Evolutionary conservation across 1,140 invertebrate species (phyloP).

Genomic region (Lanistes nyassanus): DNA sequence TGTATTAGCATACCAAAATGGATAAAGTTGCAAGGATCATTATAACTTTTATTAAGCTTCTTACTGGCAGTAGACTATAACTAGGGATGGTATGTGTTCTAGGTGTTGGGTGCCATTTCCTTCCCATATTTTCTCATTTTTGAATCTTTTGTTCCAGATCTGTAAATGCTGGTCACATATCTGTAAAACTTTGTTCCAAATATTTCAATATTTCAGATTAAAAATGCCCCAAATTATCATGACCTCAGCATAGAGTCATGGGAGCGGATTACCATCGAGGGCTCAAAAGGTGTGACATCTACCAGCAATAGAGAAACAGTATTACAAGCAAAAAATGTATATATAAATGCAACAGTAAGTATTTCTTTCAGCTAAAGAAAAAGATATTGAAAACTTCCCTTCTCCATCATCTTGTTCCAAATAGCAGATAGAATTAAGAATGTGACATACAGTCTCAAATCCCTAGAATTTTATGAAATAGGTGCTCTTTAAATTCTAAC

Average conservation of each 20-base stretch:
- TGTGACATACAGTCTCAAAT: not conserved
- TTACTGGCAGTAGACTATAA: too few species aligned
- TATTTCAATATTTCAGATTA: constrained; percentile 17
- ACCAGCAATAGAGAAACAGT: constrained; percentile 6
- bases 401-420: too few species aligned
- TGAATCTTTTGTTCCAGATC: too few species aligned
- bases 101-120: too few species aligned
- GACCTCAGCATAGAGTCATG: constrained; percentile 29
- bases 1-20: too few species aligned
- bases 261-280: constrained; percentile 19
- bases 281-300: constrained; percentile 15
- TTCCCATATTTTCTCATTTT: too few species aligned
- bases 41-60: too few species aligned
- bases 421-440: not conserved
- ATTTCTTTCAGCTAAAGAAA: too few species aligned
- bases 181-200: not conserved
- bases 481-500: not conserved
- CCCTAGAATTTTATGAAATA: not conserved
- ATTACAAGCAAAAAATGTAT: constrained; percentile 8
- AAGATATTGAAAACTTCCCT: too few species aligned
- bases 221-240: constrained; percentile 23
- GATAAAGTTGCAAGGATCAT: too few species aligned
- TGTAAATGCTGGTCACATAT: not conserved
- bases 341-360: constrained; percentile 15
- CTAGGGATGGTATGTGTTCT: too few species aligned